Percentiles rank a stretch among this genome's conserved stretches.
Conservation (phyloP, 1,140 invertebrate species). For the Papilio polytes region DNA sequence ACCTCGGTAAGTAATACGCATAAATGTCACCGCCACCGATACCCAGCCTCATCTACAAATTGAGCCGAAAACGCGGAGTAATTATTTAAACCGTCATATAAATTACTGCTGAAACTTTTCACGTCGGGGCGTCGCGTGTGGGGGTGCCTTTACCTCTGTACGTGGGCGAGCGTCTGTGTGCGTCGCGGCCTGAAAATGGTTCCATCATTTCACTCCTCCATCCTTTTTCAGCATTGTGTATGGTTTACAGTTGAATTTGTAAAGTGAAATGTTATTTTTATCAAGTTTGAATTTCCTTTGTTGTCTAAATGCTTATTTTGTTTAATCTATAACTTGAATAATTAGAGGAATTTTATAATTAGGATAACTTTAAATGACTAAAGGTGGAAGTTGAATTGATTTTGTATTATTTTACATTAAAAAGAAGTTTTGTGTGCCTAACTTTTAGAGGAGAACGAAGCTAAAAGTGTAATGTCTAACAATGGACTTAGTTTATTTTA, state of each 20-base stretch:
- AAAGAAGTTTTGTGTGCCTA: not conserved
- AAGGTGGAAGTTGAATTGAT: not conserved
- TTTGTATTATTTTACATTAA: not conserved
- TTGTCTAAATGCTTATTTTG: not conserved
- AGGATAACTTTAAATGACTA: not conserved
- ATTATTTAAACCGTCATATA: conserved; percentile 84
- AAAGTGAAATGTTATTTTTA: conserved; percentile 36
- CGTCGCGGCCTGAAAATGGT: conserved; percentile 76
- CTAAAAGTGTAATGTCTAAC: not conserved
- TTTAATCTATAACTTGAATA: not conserved
- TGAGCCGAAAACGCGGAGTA: conserved; percentile 82
- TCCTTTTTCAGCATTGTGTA: conserved; percentile 78
- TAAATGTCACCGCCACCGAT: conserved; percentile 73
- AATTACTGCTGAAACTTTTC: conserved; percentile 83
- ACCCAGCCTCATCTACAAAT: conserved; percentile 79
- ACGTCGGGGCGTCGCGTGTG: conserved; percentile 59
- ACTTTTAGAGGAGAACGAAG: not conserved
- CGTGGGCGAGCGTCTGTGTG: conserved; percentile 54
- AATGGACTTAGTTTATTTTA: not conserved
- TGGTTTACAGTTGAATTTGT: conserved; percentile 51
- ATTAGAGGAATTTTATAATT: not conserved
- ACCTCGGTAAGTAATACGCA: conserved; percentile 65
- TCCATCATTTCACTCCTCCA: conserved; percentile 77
- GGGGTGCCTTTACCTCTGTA: conserved; percentile 47
- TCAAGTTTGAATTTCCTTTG: conserved; percentile 16